Evolutionary conservation across 2,888 invertebrate genomes (phyloP).

Genomic region (Rhagonycha lutea): DNA sequence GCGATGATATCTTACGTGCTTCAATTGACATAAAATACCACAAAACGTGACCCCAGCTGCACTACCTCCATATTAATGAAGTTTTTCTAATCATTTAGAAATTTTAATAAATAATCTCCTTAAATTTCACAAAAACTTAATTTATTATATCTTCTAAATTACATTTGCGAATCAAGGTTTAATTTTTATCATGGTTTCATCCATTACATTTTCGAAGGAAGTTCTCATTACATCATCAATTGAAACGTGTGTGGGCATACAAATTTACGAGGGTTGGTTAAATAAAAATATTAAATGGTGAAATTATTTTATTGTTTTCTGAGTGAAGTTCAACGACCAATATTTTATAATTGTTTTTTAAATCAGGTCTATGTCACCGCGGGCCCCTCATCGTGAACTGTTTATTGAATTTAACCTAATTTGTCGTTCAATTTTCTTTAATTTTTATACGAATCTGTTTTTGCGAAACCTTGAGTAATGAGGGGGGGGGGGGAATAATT

Average conservation of each 20-base stretch:
- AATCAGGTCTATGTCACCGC: background rate
- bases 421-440: background rate
- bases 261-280: background rate
- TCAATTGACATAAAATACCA: slow-evolving; percentile 16
- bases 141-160: background rate
- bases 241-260: background rate
- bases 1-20: slow-evolving; percentile 17
- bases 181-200: background rate
- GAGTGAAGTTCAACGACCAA: background rate
- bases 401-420: background rate
- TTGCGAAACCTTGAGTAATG: no score
- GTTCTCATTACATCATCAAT: background rate
- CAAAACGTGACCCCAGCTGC: slow-evolving; percentile 17
- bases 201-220: background rate
- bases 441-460: no score
- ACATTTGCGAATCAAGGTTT: background rate
- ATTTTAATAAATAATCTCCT: background rate
- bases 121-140: background rate
- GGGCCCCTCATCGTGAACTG: background rate
- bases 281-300: background rate
- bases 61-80: slow-evolving; percentile 17
- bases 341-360: background rate
- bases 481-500: no score
- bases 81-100: slow-evolving; percentile 11
- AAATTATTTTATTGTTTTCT: background rate